A percentile compares a stretch with the other conserved stretches of the same genome.
These are phyloP conservation scores for Gyrodactylus bullatarudis DNA, from an alignment of 1,140 invertebrate species.

Conservation along the genomic window DNA sequence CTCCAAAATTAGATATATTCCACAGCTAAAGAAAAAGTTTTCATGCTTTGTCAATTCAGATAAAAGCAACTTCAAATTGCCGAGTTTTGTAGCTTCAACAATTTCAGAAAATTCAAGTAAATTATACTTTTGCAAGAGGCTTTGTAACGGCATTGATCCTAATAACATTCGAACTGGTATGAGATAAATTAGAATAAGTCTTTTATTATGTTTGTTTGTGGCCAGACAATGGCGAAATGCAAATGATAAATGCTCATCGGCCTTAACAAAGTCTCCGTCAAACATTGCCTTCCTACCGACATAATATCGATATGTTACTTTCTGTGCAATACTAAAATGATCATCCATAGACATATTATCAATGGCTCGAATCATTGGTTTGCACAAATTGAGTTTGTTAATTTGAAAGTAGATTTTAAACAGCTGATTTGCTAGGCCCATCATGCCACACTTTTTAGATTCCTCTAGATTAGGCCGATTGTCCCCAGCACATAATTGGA, in stretches of 20 bases:
- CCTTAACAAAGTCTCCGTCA: conserved; percentile 64
- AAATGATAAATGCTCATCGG: conserved; percentile 57
- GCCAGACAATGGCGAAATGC: conserved; percentile 61
- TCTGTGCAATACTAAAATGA: conserved; percentile 41
- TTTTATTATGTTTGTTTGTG: conserved; percentile 48
- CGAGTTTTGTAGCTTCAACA: conserved; percentile 44
- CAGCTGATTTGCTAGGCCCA: conserved; percentile 70
- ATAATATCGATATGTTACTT: conserved; percentile 68
- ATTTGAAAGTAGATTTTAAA: conserved; percentile 72
- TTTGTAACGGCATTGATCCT: conserved; percentile 15
- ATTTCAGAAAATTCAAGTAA: conserved; percentile 56
- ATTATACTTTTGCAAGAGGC: conserved; percentile 48
- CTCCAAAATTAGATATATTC: conserved; percentile 78
- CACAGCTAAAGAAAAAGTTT: conserved; percentile 60
- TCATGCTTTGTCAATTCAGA: conserved; percentile 49
- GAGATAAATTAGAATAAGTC: conserved; percentile 65
- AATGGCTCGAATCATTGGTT: conserved; percentile 71
- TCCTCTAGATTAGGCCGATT: conserved; percentile 42
- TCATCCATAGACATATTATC: conserved; percentile 58
- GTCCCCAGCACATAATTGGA: conserved; percentile 71
- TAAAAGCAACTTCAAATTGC: conserved; percentile 48
- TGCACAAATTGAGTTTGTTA: conserved; percentile 77
- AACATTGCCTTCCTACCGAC: conserved; percentile 87
- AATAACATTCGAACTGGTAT: conserved; percentile 84
- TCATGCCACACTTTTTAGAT: conserved; percentile 72